Evolutionary conservation across 2,113 vertebrate species (phyloP), one percentile per base, ranked within the genome.

Genomic region (Pelobates fuscus): DNA sequence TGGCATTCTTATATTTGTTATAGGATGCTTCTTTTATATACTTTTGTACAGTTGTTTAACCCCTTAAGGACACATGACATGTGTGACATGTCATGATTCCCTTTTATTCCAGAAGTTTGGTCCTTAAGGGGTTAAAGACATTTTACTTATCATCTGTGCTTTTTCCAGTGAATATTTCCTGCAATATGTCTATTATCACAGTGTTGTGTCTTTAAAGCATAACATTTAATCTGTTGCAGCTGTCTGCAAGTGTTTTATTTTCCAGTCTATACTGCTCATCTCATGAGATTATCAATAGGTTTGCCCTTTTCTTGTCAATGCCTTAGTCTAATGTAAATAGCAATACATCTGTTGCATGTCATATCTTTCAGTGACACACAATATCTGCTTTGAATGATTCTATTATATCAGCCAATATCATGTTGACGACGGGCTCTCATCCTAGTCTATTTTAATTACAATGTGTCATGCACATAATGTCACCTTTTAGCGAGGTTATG

Each of bases 391-490:
- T 18, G 27, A 44, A 17, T 17, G 30, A 55, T 37, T 32, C 49
- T 20, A 68, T 68, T 29, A 55, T 8, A n/a, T 20, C 66, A 55
- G 30, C 55, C 49, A 68, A 57, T 68, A 52, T 21, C 30, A 58
- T 58, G 57, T 58, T 70, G 54, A 70, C 67, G 41, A 30, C 26
- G 54, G 37, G 57, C 43, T 41, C 52, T 70, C 29, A 55, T n/a
- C 49, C 66, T 55, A 29, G 29, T 58, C 43, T 41, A 70, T 58
- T 55, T 70, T 57, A 70, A 70, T 70, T 70, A 59, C 23, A 41
- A 24, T 58, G 52, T 58, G 67, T 58, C 67, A 59, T 54, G 49
- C 54, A n/a, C 5, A 25, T 32, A 70, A 70, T 70, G 54, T 70
- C 67, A 70, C 12, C 23, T 20, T 30, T 30, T 7, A 11, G 30